Base-by-base conservation (phyloP, 2,888 invertebrate species). In the Caenorhabditis macrosperma region DNA sequence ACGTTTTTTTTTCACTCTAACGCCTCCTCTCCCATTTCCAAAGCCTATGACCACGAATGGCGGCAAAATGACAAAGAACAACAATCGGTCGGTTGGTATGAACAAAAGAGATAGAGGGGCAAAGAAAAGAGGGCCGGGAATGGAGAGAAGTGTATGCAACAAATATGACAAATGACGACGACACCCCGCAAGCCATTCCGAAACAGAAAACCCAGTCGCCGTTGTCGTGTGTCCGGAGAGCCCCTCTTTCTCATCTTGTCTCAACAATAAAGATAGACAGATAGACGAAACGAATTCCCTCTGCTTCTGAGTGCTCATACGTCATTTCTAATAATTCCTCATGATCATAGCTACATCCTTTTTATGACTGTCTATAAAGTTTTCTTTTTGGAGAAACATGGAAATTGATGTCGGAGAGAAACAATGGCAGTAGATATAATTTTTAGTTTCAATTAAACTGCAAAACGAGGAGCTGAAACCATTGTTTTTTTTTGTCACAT, bases 131-230 rank as follows among this genome's bases (percentile, higher is more conserved):
- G 60, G 35, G 5, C 52, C 69, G 60, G 44, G 66, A 66, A 75
- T 60, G 50, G 66, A 59, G 52, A 60, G 35, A 52, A 64, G 66
- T 50, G 74, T 64, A 77, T 68, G 68, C 77, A 68, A 77, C 68
- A 78, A 72, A 78, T 78, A 78, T 78, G 78, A 78, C 78, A 78
- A 78, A 78, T 78, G 78, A 78, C 78, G 78, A 78, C 71, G 72
- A 71, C 76, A 76, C 63, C 57, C 46, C 54, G 30, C 41, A 30
- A 33, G 28, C 48, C 60, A 63, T 63, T 55, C 63, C 72, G 48
- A 72, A 57, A 57, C 63, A 15, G 22, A 50, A 64, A 57, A 48
- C 69, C 60, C 60, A 59, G 67, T 28, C 57, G 46, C 54, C 38
- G 66, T 66, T 41, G 54, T 66, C 38, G 9, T 12, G 38, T 38